Base-by-base conservation (phyloP, 2,113 vertebrate genomes). In the Xyliphius kryptos region DNA sequence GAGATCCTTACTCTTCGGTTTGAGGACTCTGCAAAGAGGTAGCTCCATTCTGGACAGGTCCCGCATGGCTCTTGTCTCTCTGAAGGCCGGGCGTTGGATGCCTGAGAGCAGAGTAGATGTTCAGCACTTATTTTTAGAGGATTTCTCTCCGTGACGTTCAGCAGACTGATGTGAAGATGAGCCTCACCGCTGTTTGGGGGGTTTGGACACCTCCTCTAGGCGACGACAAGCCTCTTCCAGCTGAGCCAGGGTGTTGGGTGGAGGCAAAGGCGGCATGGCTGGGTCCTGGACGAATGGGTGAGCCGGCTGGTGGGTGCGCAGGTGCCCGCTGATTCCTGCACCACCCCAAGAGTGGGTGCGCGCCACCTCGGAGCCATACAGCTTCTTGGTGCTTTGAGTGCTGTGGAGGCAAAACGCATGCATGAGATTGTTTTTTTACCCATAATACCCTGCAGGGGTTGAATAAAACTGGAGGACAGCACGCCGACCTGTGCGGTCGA, bases 221-320 rank as follows among this genome's bases (percentile, higher is more conserved):
- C 95, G 80, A 49, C 95, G 91, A 52, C 93, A 91, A 26, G 96
- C 95, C 82, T 97, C 96, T 77, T 97, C 95, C 77, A 98, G 87
- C 88, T 98, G 96, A 0, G 92, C 91, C 72, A 95, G 75, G 12
- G 96, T 98, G 87, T 94, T 97, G 72, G 95, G 94, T 0, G 95
- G 92, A 2, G 91, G 84, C 61, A 93, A 82, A 0, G 92, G 91
- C 14, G 93, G 91, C 91, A 93, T 86, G 22, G 92, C 88, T 0
- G 92, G 89, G 78, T 98, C 96, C 79, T 94, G 94, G 78, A 94
- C 71, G 20, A 92, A 92, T 0, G 89, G 90, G 70, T 96, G 95
- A 4, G 90, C 80, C 0, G 92, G 91, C 75, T 94, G 86, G n/a
- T 72, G 78, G 6, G 80, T 59, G 0, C 93, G 90, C 1, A 87